Base-by-base conservation (phyloP, 2,113 vertebrate genomes). In the Ochotona princeps region DNA sequence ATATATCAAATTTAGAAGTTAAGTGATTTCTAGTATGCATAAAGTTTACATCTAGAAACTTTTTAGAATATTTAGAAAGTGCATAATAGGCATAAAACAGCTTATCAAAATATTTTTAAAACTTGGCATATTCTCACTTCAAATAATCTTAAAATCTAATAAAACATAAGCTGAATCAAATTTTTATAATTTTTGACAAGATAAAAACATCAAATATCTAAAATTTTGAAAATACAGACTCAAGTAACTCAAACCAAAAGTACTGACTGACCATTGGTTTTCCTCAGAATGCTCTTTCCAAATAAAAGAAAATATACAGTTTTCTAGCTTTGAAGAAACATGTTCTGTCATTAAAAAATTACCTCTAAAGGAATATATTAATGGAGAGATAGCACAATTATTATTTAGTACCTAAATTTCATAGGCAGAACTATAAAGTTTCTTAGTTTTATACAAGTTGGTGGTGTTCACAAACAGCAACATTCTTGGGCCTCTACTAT, bases 91-190 rank as follows among this genome's bases (percentile, higher is more conserved):
- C 80, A 18, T 91, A 83, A 95, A 67, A 92, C 83, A 95, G 81
- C 63, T 97, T 96, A 94, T 82, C 73, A 96, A 96, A 96, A 96
- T 18, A 18, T 28, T 83, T 86, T 84, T 12, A 93, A 93, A 92
- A 92, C 57, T 87, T 76, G 61, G 69, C 93, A 80, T 94, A 82
- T 91, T 32, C 82, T 93, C 35, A 95, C 69, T 81, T 94, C 90
- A 76, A 95, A 47, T 89, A 93, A 94, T 91, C 73, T 94, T 91
- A 25, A 95, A 96, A 95, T 35, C 67, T 92, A 94, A 87, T 94
- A 95, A 96, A 94, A 94, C 88, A 94, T 95, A 94, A 96, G 76
- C 80, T 87, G 87, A 86, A 92, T 95, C 74, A 96, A 96, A 96
- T 70, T 92, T 35, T 79, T 17, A 92, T 96, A 89, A 72, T 67